These are phyloP conservation scores for Hirtodrosophila alboralis DNA, from an alignment of 2,888 invertebrate species.

Conservation along the genomic window DNA sequence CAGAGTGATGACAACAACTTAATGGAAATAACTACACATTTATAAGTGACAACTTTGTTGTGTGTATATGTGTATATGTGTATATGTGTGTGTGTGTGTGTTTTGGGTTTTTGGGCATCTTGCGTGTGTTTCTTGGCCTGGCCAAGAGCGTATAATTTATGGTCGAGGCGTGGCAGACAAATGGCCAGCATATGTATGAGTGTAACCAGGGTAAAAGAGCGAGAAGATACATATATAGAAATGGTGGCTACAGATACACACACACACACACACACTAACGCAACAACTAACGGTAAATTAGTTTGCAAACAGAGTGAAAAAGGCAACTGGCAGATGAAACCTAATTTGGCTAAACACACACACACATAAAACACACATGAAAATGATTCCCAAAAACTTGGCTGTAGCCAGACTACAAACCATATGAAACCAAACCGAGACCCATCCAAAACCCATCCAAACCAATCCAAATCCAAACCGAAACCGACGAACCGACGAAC, in stretches of 20 bases:
- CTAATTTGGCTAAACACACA: conserved; percentile 55
- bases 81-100: conserved; percentile 9
- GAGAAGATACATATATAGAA: conserved; percentile 1
- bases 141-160: conserved; percentile 72
- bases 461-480: conserved; percentile 14
- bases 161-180: conserved; percentile 76
- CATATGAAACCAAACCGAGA: conserved; percentile 4
- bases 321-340: conserved; percentile 76
- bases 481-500: conserved; percentile 29
- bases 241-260: conserved; percentile 12
- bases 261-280: conserved; percentile 38
- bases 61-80: conserved; percentile 9
- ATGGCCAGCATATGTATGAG: conserved; percentile 71
- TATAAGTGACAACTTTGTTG: conserved; percentile 75
- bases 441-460: background rate
- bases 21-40: conserved; percentile 78
- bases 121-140: conserved; percentile 27
- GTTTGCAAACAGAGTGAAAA: conserved; percentile 79
- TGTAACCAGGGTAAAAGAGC: conserved; percentile 1
- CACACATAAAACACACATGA: conserved; percentile 17
- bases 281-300: conserved; percentile 79
- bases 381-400: conserved; percentile 24
- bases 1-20: conserved; percentile 79
- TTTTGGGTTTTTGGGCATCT: conserved; percentile 22
- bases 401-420: conserved; percentile 23